Conservation (phyloP, 1,140 invertebrate species). For the Zaprionus vittiger region DNA sequence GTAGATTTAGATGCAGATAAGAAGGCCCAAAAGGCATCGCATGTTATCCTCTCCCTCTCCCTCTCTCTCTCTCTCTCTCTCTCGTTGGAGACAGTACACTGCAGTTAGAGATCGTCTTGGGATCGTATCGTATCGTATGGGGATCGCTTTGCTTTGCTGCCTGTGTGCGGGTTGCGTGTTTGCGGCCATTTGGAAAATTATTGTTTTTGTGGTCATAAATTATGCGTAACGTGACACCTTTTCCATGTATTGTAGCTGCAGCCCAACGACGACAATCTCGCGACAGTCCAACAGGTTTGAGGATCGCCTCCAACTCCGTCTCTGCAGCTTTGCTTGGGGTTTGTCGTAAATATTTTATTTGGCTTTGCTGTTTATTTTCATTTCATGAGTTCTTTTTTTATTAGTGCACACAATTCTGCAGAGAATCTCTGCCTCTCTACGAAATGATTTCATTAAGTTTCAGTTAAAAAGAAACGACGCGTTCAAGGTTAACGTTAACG, state of each 20-base stretch:
- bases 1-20: constrained; percentile 31
- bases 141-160: neutral
- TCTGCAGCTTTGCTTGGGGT: constrained; percentile 13
- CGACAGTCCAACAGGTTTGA: constrained; percentile 55
- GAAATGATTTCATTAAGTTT: constrained; percentile 79
- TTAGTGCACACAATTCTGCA: constrained; percentile 46
- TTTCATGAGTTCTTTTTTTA: constrained; percentile 11
- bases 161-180: constrained; percentile 31
- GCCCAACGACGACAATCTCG: neutral
- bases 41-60: neutral
- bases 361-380: constrained; percentile 25
- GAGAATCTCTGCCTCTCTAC: constrained; percentile 18
- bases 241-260: constrained; percentile 63
- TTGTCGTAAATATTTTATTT: constrained; percentile 77
- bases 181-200: constrained; percentile 62
- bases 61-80: neutral
- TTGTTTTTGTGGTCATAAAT: constrained; percentile 76
- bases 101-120: neutral
- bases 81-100: no score
- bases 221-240: constrained; percentile 84
- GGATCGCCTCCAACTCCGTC: constrained; percentile 18
- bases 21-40: neutral
- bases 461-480: constrained; percentile 63
- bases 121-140: neutral
- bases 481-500: constrained; percentile 63